Percentiles rank a stretch among this genome's conserved stretches.
These are phyloP conservation scores for Siderastrea siderea DNA, from an alignment of 92 coral and sea anemone species.

Conservation along the genomic window DNA sequence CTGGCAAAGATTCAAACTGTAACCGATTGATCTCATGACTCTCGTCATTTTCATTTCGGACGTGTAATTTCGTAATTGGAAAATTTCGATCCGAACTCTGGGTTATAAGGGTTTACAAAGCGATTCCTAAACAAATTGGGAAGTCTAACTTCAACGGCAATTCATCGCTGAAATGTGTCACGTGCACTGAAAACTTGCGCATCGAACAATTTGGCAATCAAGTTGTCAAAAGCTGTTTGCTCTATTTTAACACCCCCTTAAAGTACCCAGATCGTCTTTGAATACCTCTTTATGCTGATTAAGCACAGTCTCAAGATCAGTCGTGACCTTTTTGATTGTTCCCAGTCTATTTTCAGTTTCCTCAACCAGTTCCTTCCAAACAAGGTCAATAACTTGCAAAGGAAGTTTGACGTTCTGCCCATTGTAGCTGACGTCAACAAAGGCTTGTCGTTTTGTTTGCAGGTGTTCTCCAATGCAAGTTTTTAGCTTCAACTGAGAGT, in stretches of 20 bases:
- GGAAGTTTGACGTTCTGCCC: slow-evolving; percentile 26
- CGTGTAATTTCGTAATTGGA: too few relatives aligned
- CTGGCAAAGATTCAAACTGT: slow-evolving; percentile 26
- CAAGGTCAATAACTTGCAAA: slow-evolving; percentile 36
- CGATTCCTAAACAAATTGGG: too few relatives aligned
- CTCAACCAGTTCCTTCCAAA: slow-evolving; percentile 64
- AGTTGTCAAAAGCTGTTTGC: slow-evolving; percentile 31
- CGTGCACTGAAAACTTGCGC: slow-evolving; percentile 70
- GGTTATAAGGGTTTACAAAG: too few relatives aligned
- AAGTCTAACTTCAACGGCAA: slow-evolving; percentile 11
- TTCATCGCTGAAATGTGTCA: slow-evolving; percentile 25
- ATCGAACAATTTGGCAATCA: slow-evolving; percentile 35
- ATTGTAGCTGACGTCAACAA: slow-evolving; percentile 24
- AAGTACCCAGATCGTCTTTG: slow-evolving; percentile 44
- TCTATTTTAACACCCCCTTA: slow-evolving; percentile 35
- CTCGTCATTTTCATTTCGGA: slow-evolving; percentile 16
- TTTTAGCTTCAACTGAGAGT: slow-evolving; percentile 20
- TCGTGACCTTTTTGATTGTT: slow-evolving; percentile 28
- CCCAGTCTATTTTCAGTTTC: slow-evolving; percentile 48
- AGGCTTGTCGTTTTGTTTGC: slow-evolving; percentile 29
- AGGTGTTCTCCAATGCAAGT: slow-evolving; percentile 54
- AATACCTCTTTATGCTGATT: slow-evolving; percentile 42
- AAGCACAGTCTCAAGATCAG: slow-evolving; percentile 27
- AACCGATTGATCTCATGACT: neutral
- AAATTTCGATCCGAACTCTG: too few relatives aligned